Conservation (phyloP, 2,888 invertebrate species). For the Flabesymbios commensalis region DNA sequence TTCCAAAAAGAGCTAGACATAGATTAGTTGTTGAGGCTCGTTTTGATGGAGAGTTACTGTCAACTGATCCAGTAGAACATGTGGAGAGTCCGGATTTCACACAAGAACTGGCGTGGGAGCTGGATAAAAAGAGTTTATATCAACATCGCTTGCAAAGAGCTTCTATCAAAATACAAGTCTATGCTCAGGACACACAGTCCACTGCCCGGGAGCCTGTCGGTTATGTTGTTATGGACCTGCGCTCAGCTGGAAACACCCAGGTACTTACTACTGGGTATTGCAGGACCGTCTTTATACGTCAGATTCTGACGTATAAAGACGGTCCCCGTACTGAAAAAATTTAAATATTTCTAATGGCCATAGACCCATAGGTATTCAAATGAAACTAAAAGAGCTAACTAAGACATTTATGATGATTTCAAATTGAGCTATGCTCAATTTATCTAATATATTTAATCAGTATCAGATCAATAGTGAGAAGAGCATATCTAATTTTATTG, state of each 20-base stretch:
- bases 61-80: conserved; percentile 62
- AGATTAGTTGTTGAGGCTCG: conserved; percentile 61
- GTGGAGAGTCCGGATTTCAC: conserved; percentile 58
- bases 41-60: conserved; percentile 62
- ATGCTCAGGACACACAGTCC: conserved; percentile 53
- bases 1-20: conserved; percentile 57
- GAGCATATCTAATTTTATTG: too few species aligned
- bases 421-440: too few species aligned
- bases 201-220: conserved; percentile 59
- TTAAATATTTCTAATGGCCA: too few species aligned
- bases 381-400: too few species aligned
- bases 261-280: conserved; percentile 25
- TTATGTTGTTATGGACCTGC: conserved; percentile 61
- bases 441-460: too few species aligned
- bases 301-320: too few species aligned
- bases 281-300: not conserved
- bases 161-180: conserved; percentile 61
- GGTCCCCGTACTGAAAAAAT: too few species aligned
- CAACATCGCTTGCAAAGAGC: conserved; percentile 61
- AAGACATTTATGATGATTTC: too few species aligned
- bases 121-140: conserved; percentile 61
- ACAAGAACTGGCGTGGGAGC: conserved; percentile 63
- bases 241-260: conserved; percentile 57
- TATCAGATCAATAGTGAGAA: too few species aligned
- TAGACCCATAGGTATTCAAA: too few species aligned